A percentile compares a stretch with the other conserved stretches of the same genome.
phyloP scores from a whole-genome alignment of 1,140 invertebrate genomes.

The Megathymus violae region DNA sequence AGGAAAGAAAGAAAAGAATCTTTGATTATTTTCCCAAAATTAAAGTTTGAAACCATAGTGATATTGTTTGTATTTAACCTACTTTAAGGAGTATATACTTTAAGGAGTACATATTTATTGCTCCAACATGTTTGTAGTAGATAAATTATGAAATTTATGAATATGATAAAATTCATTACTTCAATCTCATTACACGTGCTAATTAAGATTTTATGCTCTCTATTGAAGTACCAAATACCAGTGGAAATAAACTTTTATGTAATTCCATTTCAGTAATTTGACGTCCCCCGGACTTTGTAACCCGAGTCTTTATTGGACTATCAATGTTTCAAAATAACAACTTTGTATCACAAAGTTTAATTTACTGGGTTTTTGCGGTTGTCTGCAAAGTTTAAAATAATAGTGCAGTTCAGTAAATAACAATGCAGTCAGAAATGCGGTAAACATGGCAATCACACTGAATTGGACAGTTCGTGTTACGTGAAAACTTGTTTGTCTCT shows the following conservation, averaged over 20 bases:
- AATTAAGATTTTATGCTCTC: background rate
- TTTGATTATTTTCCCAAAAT: no score
- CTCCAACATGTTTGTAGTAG: no score
- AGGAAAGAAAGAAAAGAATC: no score
- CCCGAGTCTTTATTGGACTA: background rate
- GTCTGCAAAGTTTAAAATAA: conserved; percentile 31
- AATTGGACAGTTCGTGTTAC: conserved; percentile 14
- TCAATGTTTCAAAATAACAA: no score
- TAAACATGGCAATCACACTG: conserved; percentile 31
- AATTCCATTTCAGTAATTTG: background rate
- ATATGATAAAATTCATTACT: background rate
- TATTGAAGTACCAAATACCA: background rate
- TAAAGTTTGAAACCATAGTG: no score
- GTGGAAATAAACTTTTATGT: background rate
- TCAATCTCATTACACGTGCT: background rate
- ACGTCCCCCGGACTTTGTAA: background rate
- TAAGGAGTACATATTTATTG: no score
- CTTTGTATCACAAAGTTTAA: background rate
- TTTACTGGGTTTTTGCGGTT: conserved; percentile 19
- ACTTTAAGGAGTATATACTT: no score
- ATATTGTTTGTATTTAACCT: no score
- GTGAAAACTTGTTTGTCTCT: conserved; percentile 36
- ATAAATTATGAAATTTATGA: no score
- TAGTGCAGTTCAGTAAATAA: conserved; percentile 26
- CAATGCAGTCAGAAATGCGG: conserved; percentile 32